Evolutionary conservation across 2,888 invertebrate species (phyloP), one percentile per base, ranked within the genome.

Genomic region (Habroteleia sp.): DNA sequence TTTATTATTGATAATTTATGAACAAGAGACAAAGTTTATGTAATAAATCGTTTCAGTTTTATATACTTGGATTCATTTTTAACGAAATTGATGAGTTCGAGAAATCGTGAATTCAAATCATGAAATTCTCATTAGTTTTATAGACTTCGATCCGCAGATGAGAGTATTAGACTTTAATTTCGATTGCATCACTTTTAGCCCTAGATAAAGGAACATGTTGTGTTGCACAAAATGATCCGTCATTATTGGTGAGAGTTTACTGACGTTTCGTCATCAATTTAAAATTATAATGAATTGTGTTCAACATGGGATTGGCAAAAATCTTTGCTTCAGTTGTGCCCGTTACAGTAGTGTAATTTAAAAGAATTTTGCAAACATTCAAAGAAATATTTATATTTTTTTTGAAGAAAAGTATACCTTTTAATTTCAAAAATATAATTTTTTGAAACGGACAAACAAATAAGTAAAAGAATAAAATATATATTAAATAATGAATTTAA

Each of bases 91-190:
- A 13, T 11, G 17, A 35, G 20, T 52, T 52, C 52, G 10, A 7
- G 16, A 16, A 39, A 46, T 46, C 46, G 60, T 62, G 48, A 37
- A 37, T n/a, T 7, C 3, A 16, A 37, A 37, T 37, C 16, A 37
- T 7, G 14, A 37, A 37, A 16, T 16, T 16, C 13, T n/a, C 2
- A 16, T 37, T 37, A n/a, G 6, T 16, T 37, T 37, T 2, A 14
- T 37, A 7, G 35, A 13, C 16, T 16, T 16, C n/a, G 10, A 41
- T 41, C 11, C 16, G 35, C n/a, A n/a, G 16, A 14, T 37, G 16
- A 37, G 16, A 37, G 33, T 13, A 33, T 2, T 33, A 13, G 11
- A 13, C 13, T 33, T n/a, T 23, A 8, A 39, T 39, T 39, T 39
- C 39, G 10, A 17, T 39, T 23, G 20, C 20, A 20, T n/a, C n/a